Percentiles rank a stretch among this genome's conserved stretches.
phyloP scores from a whole-genome alignment of 2,113 vertebrate species.

The Catharus fuscescens region DNA sequence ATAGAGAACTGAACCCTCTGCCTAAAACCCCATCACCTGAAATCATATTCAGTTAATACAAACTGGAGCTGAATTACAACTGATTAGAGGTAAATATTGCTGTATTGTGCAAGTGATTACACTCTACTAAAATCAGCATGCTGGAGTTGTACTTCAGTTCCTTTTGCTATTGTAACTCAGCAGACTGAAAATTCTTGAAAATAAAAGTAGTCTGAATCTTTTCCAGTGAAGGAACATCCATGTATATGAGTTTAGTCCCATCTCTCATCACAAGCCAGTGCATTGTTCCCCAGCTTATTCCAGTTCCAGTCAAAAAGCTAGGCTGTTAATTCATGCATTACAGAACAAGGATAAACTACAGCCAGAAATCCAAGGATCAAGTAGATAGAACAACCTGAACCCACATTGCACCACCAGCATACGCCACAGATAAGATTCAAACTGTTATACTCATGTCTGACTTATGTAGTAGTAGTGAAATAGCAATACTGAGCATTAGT shows the following conservation, averaged over 20 bases:
- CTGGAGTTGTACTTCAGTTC: neutral
- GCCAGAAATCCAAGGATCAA: neutral
- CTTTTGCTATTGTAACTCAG: neutral
- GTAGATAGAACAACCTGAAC: neutral
- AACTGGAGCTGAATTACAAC: neutral
- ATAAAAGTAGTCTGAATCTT: neutral
- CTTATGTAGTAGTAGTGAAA: neutral
- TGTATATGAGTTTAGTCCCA: neutral
- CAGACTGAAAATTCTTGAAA: neutral
- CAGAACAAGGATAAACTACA: neutral
- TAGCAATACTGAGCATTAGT: neutral
- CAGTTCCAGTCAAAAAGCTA: neutral
- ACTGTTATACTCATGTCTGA: neutral
- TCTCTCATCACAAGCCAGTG: neutral
- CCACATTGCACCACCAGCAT: fast-evolving
- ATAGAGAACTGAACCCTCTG: neutral
- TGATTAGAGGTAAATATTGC: neutral
- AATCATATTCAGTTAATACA: neutral
- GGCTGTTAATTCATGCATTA: neutral
- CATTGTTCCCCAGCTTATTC: neutral
- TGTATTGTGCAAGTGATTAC: neutral
- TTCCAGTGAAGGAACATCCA: neutral
- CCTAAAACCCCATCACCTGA: neutral
- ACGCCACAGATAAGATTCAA: neutral
- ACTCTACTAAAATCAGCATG: neutral